Evolutionary conservation across 2,888 invertebrate species (phyloP).

Genomic region (Amblyjoppa fuscipennis): DNA sequence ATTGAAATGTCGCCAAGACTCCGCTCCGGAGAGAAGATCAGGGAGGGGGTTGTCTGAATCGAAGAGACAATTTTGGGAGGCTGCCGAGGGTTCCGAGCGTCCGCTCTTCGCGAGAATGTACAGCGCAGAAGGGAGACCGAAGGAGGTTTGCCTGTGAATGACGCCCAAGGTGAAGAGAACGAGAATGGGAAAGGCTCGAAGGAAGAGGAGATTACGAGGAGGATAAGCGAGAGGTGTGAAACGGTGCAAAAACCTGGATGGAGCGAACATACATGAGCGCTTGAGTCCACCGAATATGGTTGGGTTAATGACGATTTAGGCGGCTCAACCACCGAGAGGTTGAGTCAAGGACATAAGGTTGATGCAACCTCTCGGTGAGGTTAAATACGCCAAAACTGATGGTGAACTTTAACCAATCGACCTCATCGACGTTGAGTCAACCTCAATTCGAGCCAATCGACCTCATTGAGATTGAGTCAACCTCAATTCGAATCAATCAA

Average conservation of each 20-base stretch:
- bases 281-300: no score
- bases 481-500: no score
- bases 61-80: conserved; percentile 20
- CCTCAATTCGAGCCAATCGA: no score
- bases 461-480: no score
- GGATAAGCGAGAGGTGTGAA: conserved; percentile 39
- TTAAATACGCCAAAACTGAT: no score
- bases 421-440: no score
- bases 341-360: no score
- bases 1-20: conserved; percentile 50
- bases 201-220: neutral
- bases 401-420: no score
- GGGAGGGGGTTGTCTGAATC: conserved; percentile 32
- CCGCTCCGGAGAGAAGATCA: neutral
- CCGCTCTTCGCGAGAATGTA: conserved; percentile 29
- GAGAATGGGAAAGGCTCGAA: neutral
- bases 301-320: no score
- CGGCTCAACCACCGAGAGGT: no score
- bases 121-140: conserved; percentile 16
- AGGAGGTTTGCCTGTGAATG: conserved; percentile 27
- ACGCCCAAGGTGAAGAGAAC: neutral
- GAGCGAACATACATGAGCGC: no score
- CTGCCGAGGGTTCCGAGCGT: conserved; percentile 27
- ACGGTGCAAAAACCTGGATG: conserved; percentile 48
- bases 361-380: no score